Conservation (phyloP, 1,140 invertebrate genomes). For the Drosophila biarmipes region DNA sequence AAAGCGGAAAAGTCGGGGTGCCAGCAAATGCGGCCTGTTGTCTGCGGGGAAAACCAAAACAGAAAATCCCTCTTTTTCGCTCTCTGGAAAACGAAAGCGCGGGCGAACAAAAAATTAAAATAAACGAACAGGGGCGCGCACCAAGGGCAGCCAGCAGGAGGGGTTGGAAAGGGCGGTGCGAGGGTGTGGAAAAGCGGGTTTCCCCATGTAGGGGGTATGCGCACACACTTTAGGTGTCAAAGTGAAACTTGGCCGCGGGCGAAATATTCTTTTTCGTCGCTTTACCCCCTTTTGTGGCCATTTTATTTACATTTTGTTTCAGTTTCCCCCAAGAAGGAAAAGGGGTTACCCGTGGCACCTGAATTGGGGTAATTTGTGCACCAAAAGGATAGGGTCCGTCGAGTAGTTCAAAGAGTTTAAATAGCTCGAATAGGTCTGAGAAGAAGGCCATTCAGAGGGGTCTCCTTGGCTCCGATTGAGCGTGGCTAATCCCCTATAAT, state of each 20-base stretch:
- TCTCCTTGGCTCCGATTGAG: constrained; percentile 16
- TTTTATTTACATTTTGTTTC: constrained; percentile 76
- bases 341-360: constrained; percentile 34
- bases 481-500: constrained; percentile 34
- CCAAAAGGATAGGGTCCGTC: constrained; percentile 23
- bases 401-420: constrained; percentile 40
- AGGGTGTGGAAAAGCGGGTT: background rate
- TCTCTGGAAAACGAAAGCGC: constrained; percentile 52
- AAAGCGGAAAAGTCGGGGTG: constrained; percentile 26
- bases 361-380: constrained; percentile 68
- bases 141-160: constrained; percentile 37
- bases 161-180: background rate
- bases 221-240: constrained; percentile 82
- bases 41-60: constrained; percentile 47
- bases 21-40: constrained; percentile 68
- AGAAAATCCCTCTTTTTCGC: constrained; percentile 42
- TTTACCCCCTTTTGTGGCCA: constrained; percentile 57
- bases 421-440: constrained; percentile 15
- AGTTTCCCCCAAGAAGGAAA: constrained; percentile 36
- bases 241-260: constrained; percentile 58
- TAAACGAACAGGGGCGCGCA: constrained; percentile 69
- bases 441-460: constrained; percentile 18
- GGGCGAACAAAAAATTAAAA: constrained; percentile 80
- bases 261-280: constrained; percentile 8
- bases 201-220: constrained; percentile 55